Base-by-base conservation (phyloP, 2,113 vertebrate genomes). In the Nothobranchius furzeri region DNA sequence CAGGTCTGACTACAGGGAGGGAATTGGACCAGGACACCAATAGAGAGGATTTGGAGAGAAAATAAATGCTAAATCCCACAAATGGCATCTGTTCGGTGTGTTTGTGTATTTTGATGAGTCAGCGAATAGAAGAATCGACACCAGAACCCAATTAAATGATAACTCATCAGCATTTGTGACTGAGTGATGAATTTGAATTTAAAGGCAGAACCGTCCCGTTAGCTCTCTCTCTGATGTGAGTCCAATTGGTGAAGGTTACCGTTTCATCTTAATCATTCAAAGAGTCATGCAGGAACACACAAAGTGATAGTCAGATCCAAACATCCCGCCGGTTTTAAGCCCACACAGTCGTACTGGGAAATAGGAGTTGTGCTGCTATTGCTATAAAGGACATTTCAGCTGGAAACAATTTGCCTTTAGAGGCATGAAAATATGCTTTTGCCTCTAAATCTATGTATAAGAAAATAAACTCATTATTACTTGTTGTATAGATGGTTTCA, bases 21-120 rank as follows among this genome's bases (percentile, higher is more conserved):
- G 78, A 89, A 87, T 72, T 70, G 79, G 82, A 72, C 61, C 75
- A 80, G 85, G 80, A 91, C 88, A 91, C 88, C 88, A 88, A 81
- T 68, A 49, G 87, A 76, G 75, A 80, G 81, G 77, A 78, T 83
- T 67, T 75, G 87, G 70, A 88, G 55, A 45, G 66, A 77, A 60
- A 77, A 30, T 11, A 35, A 59, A 17, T 4, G n/a, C 20, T 60
- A 45, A 49, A 71, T 58, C 30, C 25, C 30, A 60, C 12, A 30
- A 6, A 51, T 0, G 15, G 51, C 56, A 52, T 78, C 48, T 75
- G 50, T 64, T 40, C 65, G 7, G 63, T 47, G 56, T 51, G n/a
- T 53, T 47, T 55, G n/a, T 37, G 53, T 45, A 46, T 4, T 70
- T 20, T 55, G 49, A 56, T 72, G 71, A 79, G 36, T 71, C 56